Evolutionary conservation across 2,797 vertebrate species (phyloP).

Genomic region (Gila robusta): DNA sequence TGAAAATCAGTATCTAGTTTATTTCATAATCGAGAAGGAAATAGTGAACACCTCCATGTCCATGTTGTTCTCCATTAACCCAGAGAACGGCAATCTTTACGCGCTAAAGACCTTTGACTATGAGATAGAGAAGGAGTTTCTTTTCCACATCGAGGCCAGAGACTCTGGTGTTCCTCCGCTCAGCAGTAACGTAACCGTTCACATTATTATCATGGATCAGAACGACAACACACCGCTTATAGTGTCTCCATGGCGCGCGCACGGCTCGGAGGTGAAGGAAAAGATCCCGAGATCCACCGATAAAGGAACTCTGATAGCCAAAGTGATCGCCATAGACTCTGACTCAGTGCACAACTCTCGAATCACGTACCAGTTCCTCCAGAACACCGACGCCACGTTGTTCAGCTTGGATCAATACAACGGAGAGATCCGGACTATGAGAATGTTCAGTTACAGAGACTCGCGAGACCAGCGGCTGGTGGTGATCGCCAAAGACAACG

Average conservation of each 20-base stretch:
- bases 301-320: conserved; percentile 62
- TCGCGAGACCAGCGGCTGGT: conserved; percentile 60
- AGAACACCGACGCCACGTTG: conserved; percentile 56
- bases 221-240: conserved; percentile 67
- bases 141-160: conserved; percentile 64
- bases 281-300: conserved; percentile 59
- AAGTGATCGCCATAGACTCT: conserved; percentile 66
- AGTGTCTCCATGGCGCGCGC: conserved; percentile 57
- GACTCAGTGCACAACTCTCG: conserved; percentile 66
- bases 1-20: conserved; percentile 64
- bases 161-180: conserved; percentile 67
- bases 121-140: conserved; percentile 65
- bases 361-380: conserved; percentile 62
- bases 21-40: conserved; percentile 62
- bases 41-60: conserved; percentile 63
- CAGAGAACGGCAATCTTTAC: conserved; percentile 67
- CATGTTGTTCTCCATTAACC: conserved; percentile 65
- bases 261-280: conserved; percentile 57
- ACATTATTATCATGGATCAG: conserved; percentile 66
- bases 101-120: conserved; percentile 69
- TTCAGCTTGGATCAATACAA: conserved; percentile 65
- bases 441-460: conserved; percentile 65
- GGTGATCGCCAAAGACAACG: conserved; percentile 66
- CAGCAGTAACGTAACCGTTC: conserved; percentile 66
- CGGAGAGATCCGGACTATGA: conserved; percentile 61